Evolutionary conservation across 2,113 vertebrate genomes (phyloP), one percentile per base, ranked within the genome.

Genomic region (Atlantisia rogersi): DNA sequence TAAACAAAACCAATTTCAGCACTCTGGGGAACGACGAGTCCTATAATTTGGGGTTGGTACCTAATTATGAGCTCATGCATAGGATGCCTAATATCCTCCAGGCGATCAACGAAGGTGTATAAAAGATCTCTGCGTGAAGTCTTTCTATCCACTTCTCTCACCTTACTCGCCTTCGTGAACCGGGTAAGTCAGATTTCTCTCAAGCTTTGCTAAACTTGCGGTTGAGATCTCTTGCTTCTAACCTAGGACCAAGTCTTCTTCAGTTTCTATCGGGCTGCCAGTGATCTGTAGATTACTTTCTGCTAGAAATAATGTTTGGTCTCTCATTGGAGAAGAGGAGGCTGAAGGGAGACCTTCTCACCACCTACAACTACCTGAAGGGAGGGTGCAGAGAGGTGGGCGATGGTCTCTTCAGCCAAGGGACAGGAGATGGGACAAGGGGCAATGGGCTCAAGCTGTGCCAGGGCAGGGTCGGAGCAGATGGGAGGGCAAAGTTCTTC

Each of bases 31-130:
- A 46, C 83, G 62, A 55, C 26, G 25, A 87, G 81, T 37, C 87
- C 84, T 91, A 37, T 62, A 93, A 68, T 95, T 91, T 95, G 90
- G 90, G 92, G 90, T 64, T 93, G 87, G 81, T 48, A 86, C 46
- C 52, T 84, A 95, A 95, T 96, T 95, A 96, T 1, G 56, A 82
- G 15, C 46, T 91, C 21, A 31, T 0, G 0, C n/a, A 46, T 6
- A 50, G 11, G 84, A 71, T 50, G 77, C 74, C 52, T 25, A 5
- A 60, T 5, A 20, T 59, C 92, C 90, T 73, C 62, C 22, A 69
- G 96, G 96, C 87, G 20, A 37, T 44, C 3, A 1, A 11, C 14
- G 1, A 73, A 88, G 32, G 15, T 64, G 32, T 91, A 96, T 96
- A 97, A 95, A 87, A 91, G 78, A 87, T 32, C 58, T 3, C 82